These are phyloP conservation scores for Lordiphosa clarofinis DNA, from an alignment of 1,140 invertebrate genomes.

Conservation along the genomic window DNA sequence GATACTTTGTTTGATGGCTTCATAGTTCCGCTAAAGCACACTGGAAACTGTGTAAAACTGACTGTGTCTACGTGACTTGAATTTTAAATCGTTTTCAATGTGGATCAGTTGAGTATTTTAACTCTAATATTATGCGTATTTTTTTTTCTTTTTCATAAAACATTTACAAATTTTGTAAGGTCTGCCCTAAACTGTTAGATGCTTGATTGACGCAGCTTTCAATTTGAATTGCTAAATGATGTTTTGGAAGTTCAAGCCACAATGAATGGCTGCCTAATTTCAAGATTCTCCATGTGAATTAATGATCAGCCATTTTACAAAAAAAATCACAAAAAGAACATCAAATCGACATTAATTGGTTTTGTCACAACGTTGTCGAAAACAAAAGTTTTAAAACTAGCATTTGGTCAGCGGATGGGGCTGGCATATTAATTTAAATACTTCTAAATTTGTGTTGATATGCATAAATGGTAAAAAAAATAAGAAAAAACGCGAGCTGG, in stretches of 20 bases:
- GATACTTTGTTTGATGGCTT: constrained; percentile 38
- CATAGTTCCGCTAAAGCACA: constrained; percentile 43
- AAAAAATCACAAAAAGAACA: constrained; percentile 20
- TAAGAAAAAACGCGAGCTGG: too few relatives aligned
- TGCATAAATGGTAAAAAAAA: too few relatives aligned
- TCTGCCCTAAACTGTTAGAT: constrained; percentile 30
- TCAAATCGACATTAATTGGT: constrained; percentile 4
- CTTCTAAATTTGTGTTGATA: not conserved
- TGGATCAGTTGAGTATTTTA: constrained; percentile 4
- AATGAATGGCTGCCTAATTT: constrained; percentile 58
- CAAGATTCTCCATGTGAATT: constrained; percentile 55
- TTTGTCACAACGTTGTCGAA: constrained; percentile 39
- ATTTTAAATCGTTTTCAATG: constrained; percentile 16
- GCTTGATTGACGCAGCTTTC: constrained; percentile 50
- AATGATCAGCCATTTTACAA: constrained; percentile 57
- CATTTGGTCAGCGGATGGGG: not conserved
- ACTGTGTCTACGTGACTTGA: constrained; percentile 40
- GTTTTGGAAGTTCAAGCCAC: constrained; percentile 12
- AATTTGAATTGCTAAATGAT: constrained; percentile 71
- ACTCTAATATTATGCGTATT: constrained; percentile 39
- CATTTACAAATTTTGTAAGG: constrained; percentile 35
- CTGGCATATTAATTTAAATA: constrained; percentile 10
- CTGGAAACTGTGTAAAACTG: constrained; percentile 33
- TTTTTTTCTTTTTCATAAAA: constrained; percentile 31
- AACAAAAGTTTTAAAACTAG: constrained; percentile 30